phyloP scores from a whole-genome alignment of 2,113 vertebrate species.

The Myotis lucifugus region DNA sequence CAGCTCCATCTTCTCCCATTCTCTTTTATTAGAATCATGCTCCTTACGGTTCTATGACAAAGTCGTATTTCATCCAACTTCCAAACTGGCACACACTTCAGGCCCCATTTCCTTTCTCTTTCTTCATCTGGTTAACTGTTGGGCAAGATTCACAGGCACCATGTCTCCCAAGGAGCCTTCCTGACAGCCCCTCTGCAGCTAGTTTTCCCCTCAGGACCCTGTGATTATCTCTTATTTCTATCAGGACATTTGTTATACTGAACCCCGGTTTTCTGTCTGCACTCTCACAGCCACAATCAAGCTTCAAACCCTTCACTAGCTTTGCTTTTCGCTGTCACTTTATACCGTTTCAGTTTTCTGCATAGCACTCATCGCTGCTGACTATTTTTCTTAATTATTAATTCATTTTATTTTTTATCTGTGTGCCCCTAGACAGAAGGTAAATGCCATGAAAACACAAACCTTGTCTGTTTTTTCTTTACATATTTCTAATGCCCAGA shows the following conservation, averaged over 20 bases:
- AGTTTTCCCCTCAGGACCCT: neutral
- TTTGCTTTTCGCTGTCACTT: neutral
- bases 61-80: neutral
- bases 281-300: neutral
- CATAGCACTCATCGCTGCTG: neutral
- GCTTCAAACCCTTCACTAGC: neutral
- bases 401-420: neutral
- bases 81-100: neutral
- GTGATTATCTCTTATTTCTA: neutral
- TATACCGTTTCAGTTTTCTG: neutral
- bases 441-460: neutral
- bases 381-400: slow-evolving; percentile 13
- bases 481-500: neutral
- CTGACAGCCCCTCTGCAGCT: neutral
- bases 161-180: neutral
- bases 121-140: neutral
- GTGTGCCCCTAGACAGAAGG: neutral
- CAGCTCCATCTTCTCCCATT: neutral
- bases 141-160: neutral
- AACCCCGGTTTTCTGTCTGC: neutral
- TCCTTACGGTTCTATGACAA: neutral
- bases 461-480: neutral
- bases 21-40: neutral
- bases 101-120: neutral
- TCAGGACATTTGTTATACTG: neutral